These are phyloP conservation scores for Ostrea edulis DNA, from an alignment of 1,140 invertebrate species.

Conservation along the genomic window DNA sequence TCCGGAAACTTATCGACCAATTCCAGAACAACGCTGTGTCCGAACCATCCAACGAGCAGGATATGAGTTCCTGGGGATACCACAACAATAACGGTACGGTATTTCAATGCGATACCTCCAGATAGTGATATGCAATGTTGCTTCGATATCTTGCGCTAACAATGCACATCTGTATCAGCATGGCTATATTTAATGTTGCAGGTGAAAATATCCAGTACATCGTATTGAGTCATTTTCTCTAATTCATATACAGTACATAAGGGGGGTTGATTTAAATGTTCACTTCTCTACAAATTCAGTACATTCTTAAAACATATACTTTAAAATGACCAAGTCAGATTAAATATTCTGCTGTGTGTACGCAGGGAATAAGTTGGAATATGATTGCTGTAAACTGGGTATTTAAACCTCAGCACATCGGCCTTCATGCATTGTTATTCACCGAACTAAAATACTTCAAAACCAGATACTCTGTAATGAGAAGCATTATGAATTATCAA, in stretches of 20 bases:
- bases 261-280: too few species aligned
- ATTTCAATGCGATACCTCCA: not conserved
- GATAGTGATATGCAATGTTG: too few species aligned
- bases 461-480: not conserved
- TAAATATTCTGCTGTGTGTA: not conserved
- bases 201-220: too few species aligned
- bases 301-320: not conserved
- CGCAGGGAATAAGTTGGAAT: not conserved
- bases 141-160: too few species aligned
- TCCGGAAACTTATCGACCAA: slow-evolving; percentile 18
- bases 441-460: not conserved
- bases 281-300: not conserved
- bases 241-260: too few species aligned
- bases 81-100: not conserved
- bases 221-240: too few species aligned
- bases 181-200: too few species aligned
- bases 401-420: not conserved
- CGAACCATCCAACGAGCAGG: not conserved
- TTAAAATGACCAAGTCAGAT: slow-evolving; percentile 2
- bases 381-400: not conserved
- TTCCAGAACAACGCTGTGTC: slow-evolving; percentile 13
- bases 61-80: not conserved
- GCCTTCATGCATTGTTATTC: not conserved
- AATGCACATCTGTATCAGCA: too few species aligned
- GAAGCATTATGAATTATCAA: too few species aligned